phyloP scores from a whole-genome alignment of 2,113 vertebrate genomes.

The Lepus timidus region DNA sequence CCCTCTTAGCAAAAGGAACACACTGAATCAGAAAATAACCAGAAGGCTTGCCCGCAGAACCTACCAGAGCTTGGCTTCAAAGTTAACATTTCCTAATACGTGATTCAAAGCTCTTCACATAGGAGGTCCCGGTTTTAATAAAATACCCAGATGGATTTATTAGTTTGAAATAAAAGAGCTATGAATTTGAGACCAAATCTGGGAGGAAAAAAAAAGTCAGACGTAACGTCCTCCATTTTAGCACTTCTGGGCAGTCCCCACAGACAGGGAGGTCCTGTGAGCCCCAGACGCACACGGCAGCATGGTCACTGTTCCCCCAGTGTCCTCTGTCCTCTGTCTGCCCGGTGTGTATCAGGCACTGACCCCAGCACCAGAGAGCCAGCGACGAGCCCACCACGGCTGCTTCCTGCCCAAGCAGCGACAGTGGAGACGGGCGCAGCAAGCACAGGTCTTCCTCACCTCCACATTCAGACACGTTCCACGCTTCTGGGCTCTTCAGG shows the following conservation, averaged over 20 bases:
- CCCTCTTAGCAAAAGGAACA: constrained; percentile 35
- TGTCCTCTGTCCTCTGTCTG: neutral
- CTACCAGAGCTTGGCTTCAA: constrained; percentile 3
- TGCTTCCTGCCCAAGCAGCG: constrained; percentile 1
- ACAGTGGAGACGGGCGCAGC: neutral
- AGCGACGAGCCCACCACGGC: neutral
- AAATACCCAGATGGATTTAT: constrained; percentile 24
- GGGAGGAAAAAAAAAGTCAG: neutral
- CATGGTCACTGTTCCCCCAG: neutral
- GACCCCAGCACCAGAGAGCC: neutral
- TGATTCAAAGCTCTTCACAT: constrained; percentile 33
- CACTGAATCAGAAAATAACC: constrained; percentile 7
- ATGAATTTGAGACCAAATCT: constrained; percentile 38
- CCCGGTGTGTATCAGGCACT: neutral
- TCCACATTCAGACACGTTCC: constrained; percentile 91
- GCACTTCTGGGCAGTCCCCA: neutral
- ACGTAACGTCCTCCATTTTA: neutral
- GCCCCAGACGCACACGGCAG: neutral
- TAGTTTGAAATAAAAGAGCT: constrained; percentile 16
- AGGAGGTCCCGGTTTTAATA: neutral
- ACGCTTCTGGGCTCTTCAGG: constrained; percentile 87
- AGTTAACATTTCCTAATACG: constrained; percentile 53
- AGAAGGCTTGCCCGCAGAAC: neutral
- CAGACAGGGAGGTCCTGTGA: neutral
- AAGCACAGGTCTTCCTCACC: constrained; percentile 83